Evolutionary conservation across 2,888 invertebrate species (phyloP), one percentile per base, ranked within the genome.

Genomic region (Mechanitis mazaeus): DNA sequence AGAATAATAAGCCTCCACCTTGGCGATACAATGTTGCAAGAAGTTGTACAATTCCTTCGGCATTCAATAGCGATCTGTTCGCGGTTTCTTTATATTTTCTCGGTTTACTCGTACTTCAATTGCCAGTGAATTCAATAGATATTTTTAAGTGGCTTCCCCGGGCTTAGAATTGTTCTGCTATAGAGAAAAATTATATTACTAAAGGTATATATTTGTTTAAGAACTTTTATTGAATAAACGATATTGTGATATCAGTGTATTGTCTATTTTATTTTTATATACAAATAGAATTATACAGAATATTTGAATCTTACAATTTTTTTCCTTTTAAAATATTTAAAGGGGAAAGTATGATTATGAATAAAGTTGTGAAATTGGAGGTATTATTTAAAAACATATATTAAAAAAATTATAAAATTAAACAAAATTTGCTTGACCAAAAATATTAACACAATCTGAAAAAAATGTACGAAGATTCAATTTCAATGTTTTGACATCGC

Each of bases 81-180:
- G 46, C 53, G 59, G 60, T 45, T 60, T 63, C 65, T 59, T 62
- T 56, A 63, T 65, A 63, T 65, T 65, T 65, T 65, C 63, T 63
- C 59, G 56, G 60, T 61, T 59, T 56, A 60, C 63, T 65, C 63
- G 58, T 35, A 59, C 63, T 59, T 59, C 60, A 61, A 56, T 58
- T 60, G 63, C 60, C 63, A 56, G 54, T 50, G 50, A 60, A 59
- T 61, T 65, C 61, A 59, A 63, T 61, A 60, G 54, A 60, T 58
- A 63, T 60, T 63, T 64, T 63, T 65, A 63, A 63, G 63, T 38
- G 63, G 60, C 58, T 65, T 65, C 63, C 53, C 53, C 55, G 46
- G 47, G 63, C 54, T 54, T 11, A 33, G 56, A 58, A 60, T 63
- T 63, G 54, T 63, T 65, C 65, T 56, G 55, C 46, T 50, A 58